Evolutionary conservation across 2,888 invertebrate species (phyloP), one percentile per base, ranked within the genome.

Genomic region (Drosophila meridionalis): DNA sequence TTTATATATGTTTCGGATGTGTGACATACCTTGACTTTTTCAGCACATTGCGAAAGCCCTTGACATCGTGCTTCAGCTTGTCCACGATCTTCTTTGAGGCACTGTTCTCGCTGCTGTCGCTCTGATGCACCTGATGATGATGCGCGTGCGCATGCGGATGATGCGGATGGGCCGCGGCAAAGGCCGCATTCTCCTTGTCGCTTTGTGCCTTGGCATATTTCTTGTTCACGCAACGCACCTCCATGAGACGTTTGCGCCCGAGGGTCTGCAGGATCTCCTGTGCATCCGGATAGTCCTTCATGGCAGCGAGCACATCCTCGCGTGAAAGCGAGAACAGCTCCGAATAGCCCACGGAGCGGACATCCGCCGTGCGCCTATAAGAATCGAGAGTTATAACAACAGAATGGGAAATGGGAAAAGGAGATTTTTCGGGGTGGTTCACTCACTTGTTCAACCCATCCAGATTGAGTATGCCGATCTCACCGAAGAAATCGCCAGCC

Each of bases 251-350:
- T 89, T 97, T 98, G 52, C 97, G 94, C 6, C 98, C 98, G 36
- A 98, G 94, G 11, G 96, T 97, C 92, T 98, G 97, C n/a, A 98
- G 94, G 78, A 98, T 98, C 80, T 98, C 97, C 93, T 98, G 98
- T 0, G 99, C 99, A 93, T 99, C 98, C 0, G 99, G 99, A 90
- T 99, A 99, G 92, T 99, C 99, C 92, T 98, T 98, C 96, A 99
- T 98, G 0, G 99, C 99, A 0, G 97, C 96, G 36, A 99, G 93
- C 0, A 99, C 98, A 91, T 99, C 99, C 93, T 99, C 98, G 5
- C 98, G 95, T 0, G 98, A 98, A 30, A 99, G 93, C 36, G 98
- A 98, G 92, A 99, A 99, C 30, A 99, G 94, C 93, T 99, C 99
- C 0, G 98, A 98, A 91, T 99, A 99, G 0, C 99, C 99, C 2